Evolutionary conservation across 2,113 vertebrate genomes (phyloP).

Genomic region (Lonchura striata): DNA sequence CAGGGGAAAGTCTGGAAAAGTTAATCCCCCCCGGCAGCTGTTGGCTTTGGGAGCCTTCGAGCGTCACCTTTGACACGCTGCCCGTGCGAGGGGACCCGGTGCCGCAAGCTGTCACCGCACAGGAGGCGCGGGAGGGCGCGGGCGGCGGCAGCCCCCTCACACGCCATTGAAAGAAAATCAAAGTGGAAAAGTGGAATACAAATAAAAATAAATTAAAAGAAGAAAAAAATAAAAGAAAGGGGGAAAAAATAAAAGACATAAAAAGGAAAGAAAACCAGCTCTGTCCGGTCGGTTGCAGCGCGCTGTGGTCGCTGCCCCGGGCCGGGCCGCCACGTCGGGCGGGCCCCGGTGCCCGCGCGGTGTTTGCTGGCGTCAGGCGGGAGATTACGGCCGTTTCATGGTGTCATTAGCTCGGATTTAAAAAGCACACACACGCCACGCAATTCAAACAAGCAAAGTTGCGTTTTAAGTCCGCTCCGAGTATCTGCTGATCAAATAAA

Average conservation of each 20-base stretch:
- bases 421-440: conserved; percentile 30
- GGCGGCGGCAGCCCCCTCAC: neutral
- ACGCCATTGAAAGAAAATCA: neutral
- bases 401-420: conserved; percentile 30
- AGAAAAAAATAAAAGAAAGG: rapidly evolving
- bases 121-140: conserved; percentile 35
- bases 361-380: neutral
- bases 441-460: conserved; percentile 42
- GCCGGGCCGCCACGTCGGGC: neutral
- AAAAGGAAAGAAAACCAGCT: neutral
- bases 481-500: conserved; percentile 74
- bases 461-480: conserved; percentile 69
- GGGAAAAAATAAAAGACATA: rapidly evolving
- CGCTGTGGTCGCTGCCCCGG: neutral
- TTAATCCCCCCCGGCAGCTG: conserved; percentile 88
- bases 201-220: neutral
- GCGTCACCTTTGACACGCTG: conserved; percentile 91
- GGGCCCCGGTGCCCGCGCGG: neutral
- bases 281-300: neutral
- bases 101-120: conserved; percentile 84
- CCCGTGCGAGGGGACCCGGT: conserved; percentile 73
- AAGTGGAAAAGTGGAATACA: neutral
- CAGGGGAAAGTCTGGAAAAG: conserved; percentile 84
- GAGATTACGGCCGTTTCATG: neutral
- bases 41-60: conserved; percentile 87